Conservation (phyloP, 2,113 vertebrate species). For the Pedionomus torquatus region DNA sequence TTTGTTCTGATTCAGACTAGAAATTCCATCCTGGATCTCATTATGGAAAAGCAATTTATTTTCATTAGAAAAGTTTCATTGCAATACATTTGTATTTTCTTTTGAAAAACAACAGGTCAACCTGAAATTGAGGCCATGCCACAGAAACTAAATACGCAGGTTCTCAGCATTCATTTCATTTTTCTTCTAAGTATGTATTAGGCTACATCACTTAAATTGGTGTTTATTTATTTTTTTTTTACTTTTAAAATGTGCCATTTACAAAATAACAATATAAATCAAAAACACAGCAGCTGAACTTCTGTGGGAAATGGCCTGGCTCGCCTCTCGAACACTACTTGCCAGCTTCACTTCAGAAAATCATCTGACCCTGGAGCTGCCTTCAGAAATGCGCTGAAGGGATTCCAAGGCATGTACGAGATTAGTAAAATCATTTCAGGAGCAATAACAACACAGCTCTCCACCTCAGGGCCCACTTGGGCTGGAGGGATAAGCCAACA, state of each 20-base stretch:
- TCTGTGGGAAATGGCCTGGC: conserved; percentile 49
- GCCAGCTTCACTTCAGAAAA: conserved; percentile 45
- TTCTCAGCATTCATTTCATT: not conserved
- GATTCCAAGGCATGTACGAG: conserved; percentile 37
- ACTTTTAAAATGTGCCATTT: conserved; percentile 4
- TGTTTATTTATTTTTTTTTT: conserved; percentile 27
- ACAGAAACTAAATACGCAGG: not conserved
- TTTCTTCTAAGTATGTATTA: not conserved
- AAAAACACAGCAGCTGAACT: conserved; percentile 25
- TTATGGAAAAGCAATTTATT: not conserved
- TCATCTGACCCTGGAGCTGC: conserved; percentile 6
- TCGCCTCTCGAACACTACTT: not conserved
- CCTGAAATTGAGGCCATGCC: not conserved
- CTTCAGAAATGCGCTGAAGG: conserved; percentile 30
- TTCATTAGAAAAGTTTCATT: not conserved
- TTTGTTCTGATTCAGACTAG: not conserved
- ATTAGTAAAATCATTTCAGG: conserved; percentile 24
- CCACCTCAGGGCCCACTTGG: not conserved
- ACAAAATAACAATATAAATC: conserved; percentile 46
- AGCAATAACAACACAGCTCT: not conserved
- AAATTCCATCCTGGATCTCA: conserved; percentile 27
- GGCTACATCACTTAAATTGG: not conserved
- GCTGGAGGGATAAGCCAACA: not conserved
- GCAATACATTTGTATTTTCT: not conserved
- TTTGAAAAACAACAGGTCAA: not conserved